Base-by-base conservation (phyloP, 2,888 invertebrate species). In the Leptothorax acervorum region DNA sequence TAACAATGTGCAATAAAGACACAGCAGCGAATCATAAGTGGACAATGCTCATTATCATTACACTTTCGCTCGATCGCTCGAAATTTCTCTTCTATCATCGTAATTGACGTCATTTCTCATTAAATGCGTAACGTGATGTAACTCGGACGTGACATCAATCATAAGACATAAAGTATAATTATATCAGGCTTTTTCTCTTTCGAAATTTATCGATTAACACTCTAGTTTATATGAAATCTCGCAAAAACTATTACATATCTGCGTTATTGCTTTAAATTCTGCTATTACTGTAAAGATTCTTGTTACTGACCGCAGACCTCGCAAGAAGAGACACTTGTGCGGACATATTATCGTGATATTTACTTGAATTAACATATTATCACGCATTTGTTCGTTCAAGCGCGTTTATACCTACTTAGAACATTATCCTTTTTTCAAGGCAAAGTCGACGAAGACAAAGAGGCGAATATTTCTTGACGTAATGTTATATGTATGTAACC, bases 1-100 rank as follows among this genome's bases (percentile, higher is more conserved):
- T 85, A 85, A 90, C 85, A 86, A 87, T 84, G 81, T 60, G 60
- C 83, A 79, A 86, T 87, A 87, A 89, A 60, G 42, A 39, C 60
- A 57, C 42, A 5, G 31, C 18, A 71, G n/a, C 60, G 48, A 60
- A 35, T 66, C 79, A 48, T 23, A 71, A 23, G 18, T 60, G 31
- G 11, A 60, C 71, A 48, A 60, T 48, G 71, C 39, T 35, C 60
- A 71, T 79, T 71, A 60, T 55, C 71, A 60, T 60, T 35, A 28
- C 39, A 42, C 71, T 79, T 79, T 71, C 71, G 65, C 65, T 15
- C 53, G 53, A 65, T 28, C 53, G 39, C 28, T 53, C 28, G 39
- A 28, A n/a, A 18, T 35, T 28, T 68, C 42, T 18, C 15, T 18
- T 39, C 11, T 15, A 78, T 48, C 39, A 28, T 71, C 48, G 15